A percentile compares a stretch with the other conserved stretches of the same genome.
phyloP scores from a whole-genome alignment of 1,140 invertebrate genomes.

The Papilio glaucus region DNA sequence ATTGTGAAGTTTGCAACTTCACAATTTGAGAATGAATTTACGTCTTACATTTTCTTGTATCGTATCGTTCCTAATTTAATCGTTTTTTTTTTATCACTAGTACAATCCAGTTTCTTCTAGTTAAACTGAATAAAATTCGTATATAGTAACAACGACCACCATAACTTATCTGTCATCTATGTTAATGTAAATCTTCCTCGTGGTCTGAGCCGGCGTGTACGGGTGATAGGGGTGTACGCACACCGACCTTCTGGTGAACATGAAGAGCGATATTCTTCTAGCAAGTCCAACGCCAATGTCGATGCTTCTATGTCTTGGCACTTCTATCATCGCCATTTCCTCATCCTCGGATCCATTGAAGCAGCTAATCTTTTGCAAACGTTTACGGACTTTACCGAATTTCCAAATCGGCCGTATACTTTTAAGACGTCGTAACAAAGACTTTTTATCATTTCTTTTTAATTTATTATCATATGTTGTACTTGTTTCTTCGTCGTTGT shows the following conservation, averaged over 20 bases:
- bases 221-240: conserved; percentile 76
- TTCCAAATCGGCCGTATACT: conserved; percentile 53
- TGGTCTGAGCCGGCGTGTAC: conserved; percentile 70
- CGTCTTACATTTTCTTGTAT: neutral
- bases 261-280: conserved; percentile 69
- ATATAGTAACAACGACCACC: neutral
- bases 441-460: conserved; percentile 47
- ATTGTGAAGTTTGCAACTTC: no score
- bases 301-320: conserved; percentile 68
- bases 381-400: conserved; percentile 53
- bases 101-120: conserved; percentile 1
- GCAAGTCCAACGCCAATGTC: conserved; percentile 71
- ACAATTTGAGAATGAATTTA: neutral
- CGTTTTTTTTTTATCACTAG: neutral
- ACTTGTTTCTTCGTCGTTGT: conserved; percentile 43
- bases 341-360: conserved; percentile 56
- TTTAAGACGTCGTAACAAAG: conserved; percentile 52
- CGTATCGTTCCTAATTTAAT: neutral
- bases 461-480: conserved; percentile 39
- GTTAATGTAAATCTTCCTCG: conserved; percentile 66
- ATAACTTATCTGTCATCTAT: conserved; percentile 53
- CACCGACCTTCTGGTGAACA: conserved; percentile 70
- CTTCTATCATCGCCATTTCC: conserved; percentile 62
- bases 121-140: conserved; percentile 10
- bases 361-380: conserved; percentile 65